A percentile compares a stretch with the other conserved stretches of the same genome.
Evolutionary conservation across 2,113 vertebrate species (phyloP).

Genomic region (Centropus unirufus): DNA sequence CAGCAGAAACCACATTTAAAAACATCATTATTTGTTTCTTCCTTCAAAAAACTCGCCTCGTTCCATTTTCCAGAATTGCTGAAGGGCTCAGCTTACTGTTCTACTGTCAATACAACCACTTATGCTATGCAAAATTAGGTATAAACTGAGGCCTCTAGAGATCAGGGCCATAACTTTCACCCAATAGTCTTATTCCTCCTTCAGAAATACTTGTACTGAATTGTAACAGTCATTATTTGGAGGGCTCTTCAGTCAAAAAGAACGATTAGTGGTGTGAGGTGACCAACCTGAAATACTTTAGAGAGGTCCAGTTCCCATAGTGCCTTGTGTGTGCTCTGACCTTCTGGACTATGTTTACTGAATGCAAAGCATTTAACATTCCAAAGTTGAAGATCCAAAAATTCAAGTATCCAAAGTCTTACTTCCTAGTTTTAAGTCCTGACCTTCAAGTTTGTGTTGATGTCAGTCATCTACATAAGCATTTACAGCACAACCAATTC

Average conservation of each 20-base stretch:
- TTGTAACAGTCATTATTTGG: neutral
- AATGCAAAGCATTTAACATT: neutral
- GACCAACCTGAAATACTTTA: neutral
- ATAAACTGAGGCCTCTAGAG: neutral
- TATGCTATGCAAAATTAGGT: neutral
- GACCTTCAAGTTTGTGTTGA: neutral
- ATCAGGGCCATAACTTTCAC: neutral
- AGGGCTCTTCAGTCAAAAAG: neutral
- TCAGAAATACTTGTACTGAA: neutral
- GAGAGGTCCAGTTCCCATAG: neutral
- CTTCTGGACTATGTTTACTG: neutral
- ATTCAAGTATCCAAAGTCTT: slow-evolving; percentile 24
- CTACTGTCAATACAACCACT: neutral
- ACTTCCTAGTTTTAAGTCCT: slow-evolving; percentile 10
- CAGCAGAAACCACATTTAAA: neutral
- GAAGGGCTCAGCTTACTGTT: neutral
- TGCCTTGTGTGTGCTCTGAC: neutral
- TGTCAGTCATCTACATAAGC: neutral
- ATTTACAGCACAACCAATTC: neutral
- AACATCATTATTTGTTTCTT: neutral
- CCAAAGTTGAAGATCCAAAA: neutral
- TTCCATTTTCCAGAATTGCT: neutral
- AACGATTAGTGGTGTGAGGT: neutral
- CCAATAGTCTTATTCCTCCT: neutral
- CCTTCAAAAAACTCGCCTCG: neutral